These are phyloP conservation scores for Panagrolaimus sp. DNA, from an alignment of 1,140 invertebrate genomes.

Conservation along the genomic window DNA sequence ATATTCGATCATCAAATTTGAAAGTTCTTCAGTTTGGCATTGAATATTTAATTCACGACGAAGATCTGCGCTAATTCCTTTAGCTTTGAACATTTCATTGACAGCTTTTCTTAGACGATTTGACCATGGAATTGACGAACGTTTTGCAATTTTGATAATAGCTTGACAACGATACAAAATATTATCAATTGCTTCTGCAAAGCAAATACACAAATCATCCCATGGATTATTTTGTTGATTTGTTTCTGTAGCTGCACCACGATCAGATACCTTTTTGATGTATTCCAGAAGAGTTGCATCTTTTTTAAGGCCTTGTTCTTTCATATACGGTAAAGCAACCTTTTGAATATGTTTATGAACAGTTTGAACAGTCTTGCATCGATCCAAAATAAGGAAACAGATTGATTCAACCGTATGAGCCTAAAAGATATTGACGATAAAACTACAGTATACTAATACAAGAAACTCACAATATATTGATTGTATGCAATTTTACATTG, in stretches of 20 bases:
- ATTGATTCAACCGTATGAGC: neutral
- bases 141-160: conserved; percentile 3
- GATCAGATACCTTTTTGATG: neutral
- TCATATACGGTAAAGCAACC: conserved; percentile 15
- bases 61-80: neutral
- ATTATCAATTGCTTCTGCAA: conserved; percentile 11
- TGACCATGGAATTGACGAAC: conserved; percentile 5
- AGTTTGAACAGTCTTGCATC: neutral
- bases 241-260: neutral
- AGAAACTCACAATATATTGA: neutral
- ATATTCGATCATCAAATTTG: neutral
- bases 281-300: conserved; percentile 16
- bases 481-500: conserved; percentile 8
- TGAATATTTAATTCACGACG: neutral
- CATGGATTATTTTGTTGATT: too few relatives aligned
- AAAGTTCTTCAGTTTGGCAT: conserved; percentile 5
- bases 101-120: neutral
- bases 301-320: conserved; percentile 14
- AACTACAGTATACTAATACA: neutral
- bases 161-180: conserved; percentile 7
- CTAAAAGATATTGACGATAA: neutral
- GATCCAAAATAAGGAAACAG: conserved; percentile 15
- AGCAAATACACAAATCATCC: neutral
- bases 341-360: conserved; percentile 3
- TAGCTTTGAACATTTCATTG: conserved; percentile 8